These are phyloP conservation scores for Aspidapion aeneum DNA, from an alignment of 2,888 invertebrate genomes.

Conservation along the genomic window DNA sequence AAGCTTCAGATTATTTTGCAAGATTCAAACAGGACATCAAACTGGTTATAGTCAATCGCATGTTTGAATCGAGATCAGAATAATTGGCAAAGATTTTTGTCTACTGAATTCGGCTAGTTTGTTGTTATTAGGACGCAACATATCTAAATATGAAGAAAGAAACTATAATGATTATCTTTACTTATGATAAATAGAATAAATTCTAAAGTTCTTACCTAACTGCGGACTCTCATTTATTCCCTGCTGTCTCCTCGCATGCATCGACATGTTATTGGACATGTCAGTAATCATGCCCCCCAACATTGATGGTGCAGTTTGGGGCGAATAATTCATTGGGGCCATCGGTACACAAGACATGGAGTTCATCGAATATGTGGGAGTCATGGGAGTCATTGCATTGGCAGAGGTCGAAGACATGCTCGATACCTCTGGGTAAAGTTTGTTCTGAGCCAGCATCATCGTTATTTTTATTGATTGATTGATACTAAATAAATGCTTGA, in stretches of 20 bases:
- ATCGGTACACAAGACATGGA: constrained; percentile 72
- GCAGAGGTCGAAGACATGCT: constrained; percentile 65
- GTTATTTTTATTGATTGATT: too few relatives aligned
- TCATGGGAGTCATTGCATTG: constrained; percentile 65
- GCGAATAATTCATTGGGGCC: constrained; percentile 60
- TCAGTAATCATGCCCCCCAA: constrained; percentile 50
- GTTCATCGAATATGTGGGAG: constrained; percentile 79
- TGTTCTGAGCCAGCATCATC: constrained; percentile 63
- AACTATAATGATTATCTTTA: too few relatives aligned
- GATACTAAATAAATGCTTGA: too few relatives aligned
- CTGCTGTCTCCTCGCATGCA: constrained; percentile 51
- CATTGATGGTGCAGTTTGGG: constrained; percentile 55
- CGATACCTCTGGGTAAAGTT: constrained; percentile 67
- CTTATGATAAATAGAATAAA: too few relatives aligned
- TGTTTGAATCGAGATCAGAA: too few relatives aligned
- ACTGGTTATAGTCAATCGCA: too few relatives aligned
- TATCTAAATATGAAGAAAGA: too few relatives aligned
- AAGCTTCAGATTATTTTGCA: too few relatives aligned
- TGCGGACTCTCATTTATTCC: constrained; percentile 70
- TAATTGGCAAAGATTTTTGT: too few relatives aligned
- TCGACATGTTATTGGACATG: constrained; percentile 56
- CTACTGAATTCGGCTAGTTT: too few relatives aligned
- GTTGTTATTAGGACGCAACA: too few relatives aligned
- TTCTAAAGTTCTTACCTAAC: constrained; percentile 47
- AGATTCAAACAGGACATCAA: too few relatives aligned